Percentiles rank a stretch among this genome's conserved stretches.
These are phyloP conservation scores for Spodoptera litura DNA, from an alignment of 1,140 invertebrate genomes.

Conservation along the genomic window DNA sequence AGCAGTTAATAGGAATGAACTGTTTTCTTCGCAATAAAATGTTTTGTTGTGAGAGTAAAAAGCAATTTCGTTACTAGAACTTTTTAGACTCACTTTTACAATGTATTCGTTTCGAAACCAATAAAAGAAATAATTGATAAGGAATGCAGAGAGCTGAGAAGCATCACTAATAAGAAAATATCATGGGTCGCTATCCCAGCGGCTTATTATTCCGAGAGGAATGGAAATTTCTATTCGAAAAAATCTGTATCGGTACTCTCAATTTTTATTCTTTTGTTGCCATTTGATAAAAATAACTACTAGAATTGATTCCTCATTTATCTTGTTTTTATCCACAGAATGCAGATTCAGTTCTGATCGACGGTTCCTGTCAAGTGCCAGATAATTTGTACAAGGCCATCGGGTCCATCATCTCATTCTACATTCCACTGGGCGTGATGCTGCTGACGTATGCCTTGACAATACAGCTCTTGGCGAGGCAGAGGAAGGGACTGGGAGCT, in stretches of 20 bases:
- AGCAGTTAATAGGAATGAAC: not conserved
- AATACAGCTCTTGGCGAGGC: slow-evolving; percentile 92
- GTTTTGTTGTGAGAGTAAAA: too few relatives aligned
- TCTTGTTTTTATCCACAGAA: slow-evolving; percentile 88
- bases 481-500: slow-evolving; percentile 91
- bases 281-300: not conserved
- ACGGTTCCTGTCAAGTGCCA: slow-evolving; percentile 94
- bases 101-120: too few relatives aligned
- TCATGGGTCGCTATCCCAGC: too few relatives aligned
- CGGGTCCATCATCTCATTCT: slow-evolving; percentile 97
- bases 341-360: slow-evolving; percentile 92
- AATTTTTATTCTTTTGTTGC: too few relatives aligned
- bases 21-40: too few relatives aligned
- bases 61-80: not conserved
- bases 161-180: too few relatives aligned
- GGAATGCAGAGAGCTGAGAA: too few relatives aligned
- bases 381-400: slow-evolving; percentile 96
- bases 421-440: slow-evolving; percentile 98
- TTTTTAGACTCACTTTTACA: too few relatives aligned
- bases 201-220: too few relatives aligned
- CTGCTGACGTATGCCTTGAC: slow-evolving; percentile 96
- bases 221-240: too few relatives aligned
- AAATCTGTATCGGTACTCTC: too few relatives aligned
- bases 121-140: too few relatives aligned
- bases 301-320: not conserved